These are phyloP conservation scores for Empis stercorea DNA, from an alignment of 2,888 invertebrate genomes.

Conservation along the genomic window DNA sequence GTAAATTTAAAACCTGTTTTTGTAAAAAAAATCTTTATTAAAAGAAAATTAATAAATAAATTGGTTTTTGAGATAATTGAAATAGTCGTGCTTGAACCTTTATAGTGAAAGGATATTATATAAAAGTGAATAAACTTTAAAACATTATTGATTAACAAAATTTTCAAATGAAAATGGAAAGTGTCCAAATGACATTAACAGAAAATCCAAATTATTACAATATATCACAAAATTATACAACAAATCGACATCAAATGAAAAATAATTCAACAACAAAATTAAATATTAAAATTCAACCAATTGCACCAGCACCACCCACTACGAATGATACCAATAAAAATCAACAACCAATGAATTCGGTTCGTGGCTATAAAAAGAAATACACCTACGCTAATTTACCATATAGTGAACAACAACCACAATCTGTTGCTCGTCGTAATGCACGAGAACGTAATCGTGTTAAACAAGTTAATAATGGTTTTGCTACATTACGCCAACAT, in stretches of 20 bases:
- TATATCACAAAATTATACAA: constrained; percentile 11
- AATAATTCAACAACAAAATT: constrained; percentile 26
- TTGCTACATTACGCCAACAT: constrained; percentile 78
- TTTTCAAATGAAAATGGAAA: constrained; percentile 13
- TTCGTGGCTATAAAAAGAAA: constrained; percentile 50
- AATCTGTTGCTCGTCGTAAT: constrained; percentile 80
- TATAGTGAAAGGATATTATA: no score
- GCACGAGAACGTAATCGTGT: constrained; percentile 89
- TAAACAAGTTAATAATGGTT: constrained; percentile 89
- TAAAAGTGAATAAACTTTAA: no score
- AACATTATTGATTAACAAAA: not conserved
- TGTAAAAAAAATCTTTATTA: no score
- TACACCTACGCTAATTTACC: constrained; percentile 57
- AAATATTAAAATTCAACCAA: constrained; percentile 23
- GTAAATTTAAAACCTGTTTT: not conserved
- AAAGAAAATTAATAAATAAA: not conserved
- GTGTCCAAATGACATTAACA: not conserved
- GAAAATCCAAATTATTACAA: not conserved
- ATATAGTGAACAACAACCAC: constrained; percentile 54
- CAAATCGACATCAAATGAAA: constrained; percentile 20
- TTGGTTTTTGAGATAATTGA: constrained; percentile 1
- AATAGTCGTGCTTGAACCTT: not conserved
- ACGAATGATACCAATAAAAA: constrained; percentile 7
- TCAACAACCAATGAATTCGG: not conserved
- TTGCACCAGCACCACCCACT: constrained; percentile 44